Evolutionary conservation across 2,888 invertebrate genomes (phyloP).

Genomic region (Acleris laterana): DNA sequence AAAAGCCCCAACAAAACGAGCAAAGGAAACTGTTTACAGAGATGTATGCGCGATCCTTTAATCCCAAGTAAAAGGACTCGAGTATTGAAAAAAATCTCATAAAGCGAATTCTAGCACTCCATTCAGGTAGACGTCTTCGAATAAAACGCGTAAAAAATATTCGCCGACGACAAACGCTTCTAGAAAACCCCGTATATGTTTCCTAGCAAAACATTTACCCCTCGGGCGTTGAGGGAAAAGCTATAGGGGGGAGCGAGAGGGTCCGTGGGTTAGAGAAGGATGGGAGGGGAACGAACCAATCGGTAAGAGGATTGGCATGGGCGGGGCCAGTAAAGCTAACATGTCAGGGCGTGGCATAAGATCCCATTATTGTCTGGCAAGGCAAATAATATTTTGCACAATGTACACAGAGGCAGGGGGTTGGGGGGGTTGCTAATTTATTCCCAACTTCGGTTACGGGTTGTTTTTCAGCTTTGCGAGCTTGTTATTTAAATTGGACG

Average conservation of each 20-base stretch:
- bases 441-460: slow-evolving; percentile 84
- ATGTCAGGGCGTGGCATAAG: slow-evolving; percentile 83
- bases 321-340: slow-evolving; percentile 81
- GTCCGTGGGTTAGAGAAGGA: slow-evolving; percentile 51
- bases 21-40: slow-evolving; percentile 65
- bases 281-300: slow-evolving; percentile 62
- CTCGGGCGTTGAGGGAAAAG: slow-evolving; percentile 81
- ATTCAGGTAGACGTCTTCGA: slow-evolving; percentile 79
- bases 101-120: slow-evolving; percentile 80
- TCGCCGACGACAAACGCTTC: slow-evolving; percentile 61
- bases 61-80: slow-evolving; percentile 66
- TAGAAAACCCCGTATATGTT: slow-evolving; percentile 83
- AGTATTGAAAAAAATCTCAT: slow-evolving; percentile 77
- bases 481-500: slow-evolving; percentile 84
- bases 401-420: slow-evolving; percentile 86
- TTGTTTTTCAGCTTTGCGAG: slow-evolving; percentile 84
- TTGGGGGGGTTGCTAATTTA: slow-evolving; percentile 80
- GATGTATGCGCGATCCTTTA: slow-evolving; percentile 63
- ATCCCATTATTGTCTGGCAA: slow-evolving; percentile 86
- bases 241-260: slow-evolving; percentile 65
- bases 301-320: slow-evolving; percentile 50
- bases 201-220: slow-evolving; percentile 84
- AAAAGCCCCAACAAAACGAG: slow-evolving; percentile 53
- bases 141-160: slow-evolving; percentile 81
- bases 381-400: slow-evolving; percentile 90